phyloP scores from a whole-genome alignment of 2,888 invertebrate genomes.

The Euzophera pinguis region DNA sequence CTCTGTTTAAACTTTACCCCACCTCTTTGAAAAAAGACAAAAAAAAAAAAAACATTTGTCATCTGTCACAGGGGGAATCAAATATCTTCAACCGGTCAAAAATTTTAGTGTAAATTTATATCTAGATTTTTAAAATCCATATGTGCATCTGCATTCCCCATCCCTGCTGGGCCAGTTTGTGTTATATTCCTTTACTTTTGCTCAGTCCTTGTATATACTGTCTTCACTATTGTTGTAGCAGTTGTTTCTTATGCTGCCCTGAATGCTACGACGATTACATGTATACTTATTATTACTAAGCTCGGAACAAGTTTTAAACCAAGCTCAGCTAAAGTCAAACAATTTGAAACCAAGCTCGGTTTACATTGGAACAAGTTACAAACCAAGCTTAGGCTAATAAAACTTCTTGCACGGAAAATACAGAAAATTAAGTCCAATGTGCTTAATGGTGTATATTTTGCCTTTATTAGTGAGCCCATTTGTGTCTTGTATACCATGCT shows the following conservation, averaged over 20 bases:
- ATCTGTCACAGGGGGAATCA: neutral
- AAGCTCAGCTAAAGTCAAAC: neutral
- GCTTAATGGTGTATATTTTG: slow-evolving; percentile 14
- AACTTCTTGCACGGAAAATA: neutral
- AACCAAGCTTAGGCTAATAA: neutral
- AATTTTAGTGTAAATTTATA: neutral
- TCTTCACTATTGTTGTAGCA: neutral
- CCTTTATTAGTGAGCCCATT: slow-evolving; percentile 21
- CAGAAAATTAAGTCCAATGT: slow-evolving; percentile 13
- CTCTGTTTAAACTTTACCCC: no score
- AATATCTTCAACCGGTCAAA: neutral
- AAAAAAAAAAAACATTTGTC: neutral
- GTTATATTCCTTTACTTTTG: neutral
- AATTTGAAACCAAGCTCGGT: neutral
- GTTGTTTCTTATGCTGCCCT: neutral
- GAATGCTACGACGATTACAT: neutral
- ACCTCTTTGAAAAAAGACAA: no score
- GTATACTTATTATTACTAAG: neutral
- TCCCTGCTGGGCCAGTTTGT: neutral
- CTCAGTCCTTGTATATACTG: neutral
- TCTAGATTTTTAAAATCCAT: neutral
- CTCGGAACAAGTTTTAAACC: neutral
- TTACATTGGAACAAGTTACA: no score
- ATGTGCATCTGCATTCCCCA: neutral
- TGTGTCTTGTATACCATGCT: slow-evolving; percentile 23